Base-by-base conservation (phyloP, 1,140 invertebrate species). In the Asbolus verrucosus region DNA sequence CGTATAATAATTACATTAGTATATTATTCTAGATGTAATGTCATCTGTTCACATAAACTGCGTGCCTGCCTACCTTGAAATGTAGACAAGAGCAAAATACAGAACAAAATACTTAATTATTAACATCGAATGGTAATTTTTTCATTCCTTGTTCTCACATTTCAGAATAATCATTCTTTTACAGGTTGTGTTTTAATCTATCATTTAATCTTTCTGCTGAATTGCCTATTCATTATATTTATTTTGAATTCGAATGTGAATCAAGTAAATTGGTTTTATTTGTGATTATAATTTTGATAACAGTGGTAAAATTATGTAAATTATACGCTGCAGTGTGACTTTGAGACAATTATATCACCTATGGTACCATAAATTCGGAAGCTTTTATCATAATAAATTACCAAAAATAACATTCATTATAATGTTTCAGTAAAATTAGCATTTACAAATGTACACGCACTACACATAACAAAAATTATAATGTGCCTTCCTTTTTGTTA, bases 351-450 rank as follows among this genome's bases (percentile, higher is more conserved):
- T 63, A 63, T 63, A 63, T 63, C 61, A 63, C 61, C 61, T 63
- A 63, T 19, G 30, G 33, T 63, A 63, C 61, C 61, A 63, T 63
- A 63, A 63, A 63, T 63, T 19, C 36, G 27, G 61, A 63, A 63
- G 61, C 19, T 33, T 36, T 24, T 63, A 63, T 39, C 61, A 63
- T 63, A 63, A 39, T 41, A 63, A 63, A 63, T 21, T 63, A 63
- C 61, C 61, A 63, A 63, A 63, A 63, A 63, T 63, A 63, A 63
- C 61, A 41, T 41, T 41, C 61, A 63, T 63, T 63, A 63, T 63
- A 41, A 41, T 19, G 60, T 33, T 62, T 62, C 60, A 62, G 30
- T 9, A 62, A 21, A 63, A 63, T 63, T 63, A 63, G 41, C 61
- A 41, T 63, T 41, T 27, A 63, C 36, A 63, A 63, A 21, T 41